Conservation (phyloP, 2,113 vertebrate species). For the Chloebia gouldiae region DNA sequence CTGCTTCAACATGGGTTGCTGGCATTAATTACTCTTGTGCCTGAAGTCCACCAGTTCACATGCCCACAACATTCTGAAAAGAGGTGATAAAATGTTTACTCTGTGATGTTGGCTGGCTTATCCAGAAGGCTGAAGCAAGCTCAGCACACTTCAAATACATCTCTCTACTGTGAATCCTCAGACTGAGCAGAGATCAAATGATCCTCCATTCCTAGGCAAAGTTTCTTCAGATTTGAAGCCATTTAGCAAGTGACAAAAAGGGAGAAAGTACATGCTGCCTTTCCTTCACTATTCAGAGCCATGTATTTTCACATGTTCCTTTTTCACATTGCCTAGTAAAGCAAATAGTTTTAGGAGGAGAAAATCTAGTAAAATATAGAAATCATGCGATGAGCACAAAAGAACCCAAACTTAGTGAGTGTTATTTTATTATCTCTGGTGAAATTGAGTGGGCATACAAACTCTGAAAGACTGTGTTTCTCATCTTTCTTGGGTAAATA, state of each 20-base stretch:
- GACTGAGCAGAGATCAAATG: not conserved
- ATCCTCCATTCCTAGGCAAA: not conserved
- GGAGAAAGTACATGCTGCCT: not conserved
- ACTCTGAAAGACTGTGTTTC: not conserved
- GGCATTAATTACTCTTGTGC: not conserved
- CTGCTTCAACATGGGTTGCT: not conserved
- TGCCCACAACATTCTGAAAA: not conserved
- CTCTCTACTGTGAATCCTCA: not conserved
- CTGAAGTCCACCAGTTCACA: not conserved
- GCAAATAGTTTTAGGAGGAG: not conserved
- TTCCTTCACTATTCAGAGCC: not conserved
- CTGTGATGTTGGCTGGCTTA: not conserved
- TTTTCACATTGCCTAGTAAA: not conserved
- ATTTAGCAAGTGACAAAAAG: not conserved
- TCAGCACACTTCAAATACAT: not conserved
- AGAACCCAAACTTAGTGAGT: not conserved
- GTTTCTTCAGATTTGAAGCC: not conserved
- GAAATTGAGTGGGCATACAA: not conserved
- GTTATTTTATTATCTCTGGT: not conserved
- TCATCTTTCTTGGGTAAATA: not conserved
- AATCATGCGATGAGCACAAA: fast-evolving
- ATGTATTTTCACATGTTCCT: not conserved
- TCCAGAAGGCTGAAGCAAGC: not conserved
- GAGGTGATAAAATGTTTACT: not conserved
- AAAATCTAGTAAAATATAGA: not conserved